Evolutionary conservation across 2,888 invertebrate species (phyloP).

Genomic region (Meteorus cinctellus): DNA sequence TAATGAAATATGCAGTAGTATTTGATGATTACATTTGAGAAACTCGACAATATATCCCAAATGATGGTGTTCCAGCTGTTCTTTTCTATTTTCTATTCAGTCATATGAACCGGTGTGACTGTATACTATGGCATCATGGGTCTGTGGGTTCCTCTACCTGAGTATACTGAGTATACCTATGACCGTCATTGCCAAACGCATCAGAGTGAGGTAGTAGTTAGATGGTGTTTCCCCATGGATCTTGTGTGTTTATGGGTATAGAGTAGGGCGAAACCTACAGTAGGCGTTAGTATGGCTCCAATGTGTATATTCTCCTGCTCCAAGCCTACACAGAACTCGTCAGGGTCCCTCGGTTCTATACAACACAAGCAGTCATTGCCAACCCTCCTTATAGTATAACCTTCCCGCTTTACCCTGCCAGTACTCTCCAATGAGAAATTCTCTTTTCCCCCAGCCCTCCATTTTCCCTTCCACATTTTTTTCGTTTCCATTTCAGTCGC

Average conservation of each 20-base stretch:
- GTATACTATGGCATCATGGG: conserved; percentile 19
- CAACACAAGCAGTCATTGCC: conserved; percentile 54
- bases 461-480: conserved; percentile 62
- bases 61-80: conserved; percentile 38
- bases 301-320: conserved; percentile 37
- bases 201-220: conserved; percentile 11
- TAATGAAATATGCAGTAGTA: conserved; percentile 28
- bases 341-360: conserved; percentile 24
- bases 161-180: conserved; percentile 38
- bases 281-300: conserved; percentile 23
- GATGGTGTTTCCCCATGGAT: conserved; percentile 23
- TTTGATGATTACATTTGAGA: conserved; percentile 35
- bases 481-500: conserved; percentile 65
- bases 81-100: conserved; percentile 43
- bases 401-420: conserved; percentile 38
- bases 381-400: conserved; percentile 55
- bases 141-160: conserved; percentile 37
- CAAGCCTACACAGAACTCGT: conserved; percentile 40
- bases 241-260: conserved; percentile 14
- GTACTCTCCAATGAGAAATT: conserved; percentile 45
- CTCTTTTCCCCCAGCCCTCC: conserved; percentile 49
- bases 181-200: conserved; percentile 34
- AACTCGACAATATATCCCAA: neutral
- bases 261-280: conserved; percentile 13
- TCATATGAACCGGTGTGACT: conserved; percentile 31